Conservation (phyloP, 2,113 vertebrate species). For the Paramisgurnus dabryanus region DNA sequence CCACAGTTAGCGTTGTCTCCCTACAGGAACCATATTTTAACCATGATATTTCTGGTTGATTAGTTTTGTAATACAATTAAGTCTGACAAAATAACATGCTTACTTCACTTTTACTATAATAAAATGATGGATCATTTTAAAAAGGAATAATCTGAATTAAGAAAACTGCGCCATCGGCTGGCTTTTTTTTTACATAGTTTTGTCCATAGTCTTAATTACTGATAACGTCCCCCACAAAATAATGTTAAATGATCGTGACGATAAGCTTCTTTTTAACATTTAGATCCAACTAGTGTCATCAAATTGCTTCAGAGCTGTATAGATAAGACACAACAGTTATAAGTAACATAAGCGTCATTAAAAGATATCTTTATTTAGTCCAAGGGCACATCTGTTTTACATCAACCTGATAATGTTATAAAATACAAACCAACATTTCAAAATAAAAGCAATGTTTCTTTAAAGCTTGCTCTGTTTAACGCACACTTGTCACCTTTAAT, state of each 20-base stretch:
- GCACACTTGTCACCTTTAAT: constrained; percentile 72
- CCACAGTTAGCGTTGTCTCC: too few relatives aligned
- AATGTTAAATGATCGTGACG: neutral
- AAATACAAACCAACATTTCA: constrained; percentile 76
- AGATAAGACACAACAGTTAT: constrained; percentile 10
- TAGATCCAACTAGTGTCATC: neutral
- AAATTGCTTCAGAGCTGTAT: neutral
- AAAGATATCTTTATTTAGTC: constrained; percentile 76
- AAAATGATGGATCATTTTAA: too few relatives aligned
- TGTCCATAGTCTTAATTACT: neutral
- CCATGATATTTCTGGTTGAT: too few relatives aligned
- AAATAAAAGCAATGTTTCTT: constrained; percentile 77
- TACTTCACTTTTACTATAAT: too few relatives aligned
- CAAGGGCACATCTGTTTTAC: constrained; percentile 68
- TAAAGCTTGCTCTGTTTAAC: constrained; percentile 64
- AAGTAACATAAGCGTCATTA: constrained; percentile 55
- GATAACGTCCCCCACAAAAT: neutral
- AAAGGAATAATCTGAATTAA: neutral
- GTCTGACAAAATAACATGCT: too few relatives aligned
- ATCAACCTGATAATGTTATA: constrained; percentile 69
- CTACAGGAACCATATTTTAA: too few relatives aligned
- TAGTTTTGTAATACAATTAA: too few relatives aligned
- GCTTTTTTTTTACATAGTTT: neutral
- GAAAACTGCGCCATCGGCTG: constrained; percentile 6
- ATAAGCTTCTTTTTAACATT: neutral